These are phyloP conservation scores for Drosophila neotestacea DNA, from an alignment of 2,888 invertebrate species.

Conservation along the genomic window DNA sequence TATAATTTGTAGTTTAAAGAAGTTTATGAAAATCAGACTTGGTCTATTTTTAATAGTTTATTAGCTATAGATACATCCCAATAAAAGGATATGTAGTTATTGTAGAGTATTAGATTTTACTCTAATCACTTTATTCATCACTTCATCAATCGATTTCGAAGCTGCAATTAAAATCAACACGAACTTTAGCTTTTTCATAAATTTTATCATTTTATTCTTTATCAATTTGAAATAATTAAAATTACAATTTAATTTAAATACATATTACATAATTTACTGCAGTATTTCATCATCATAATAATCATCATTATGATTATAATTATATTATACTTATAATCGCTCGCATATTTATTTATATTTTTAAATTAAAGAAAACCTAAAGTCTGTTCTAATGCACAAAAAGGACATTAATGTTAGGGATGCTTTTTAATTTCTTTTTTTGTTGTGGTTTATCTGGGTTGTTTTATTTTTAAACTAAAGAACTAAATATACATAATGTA, in stretches of 20 bases:
- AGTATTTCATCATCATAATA: slow-evolving; percentile 52
- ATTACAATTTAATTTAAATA: slow-evolving; percentile 79
- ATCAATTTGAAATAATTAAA: slow-evolving; percentile 80
- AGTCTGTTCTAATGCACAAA: slow-evolving; percentile 62
- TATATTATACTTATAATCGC: slow-evolving; percentile 27
- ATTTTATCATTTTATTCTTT: slow-evolving; percentile 67
- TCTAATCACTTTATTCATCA: background rate
- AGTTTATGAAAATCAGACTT: too few species aligned
- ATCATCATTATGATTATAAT: slow-evolving; percentile 28
- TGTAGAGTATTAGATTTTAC: too few species aligned
- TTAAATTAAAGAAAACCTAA: slow-evolving; percentile 47
- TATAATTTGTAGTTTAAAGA: too few species aligned
- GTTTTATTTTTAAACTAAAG: slow-evolving; percentile 39
- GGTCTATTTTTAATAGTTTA: too few species aligned
- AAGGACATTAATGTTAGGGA: slow-evolving; percentile 48
- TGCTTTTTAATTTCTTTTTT: slow-evolving; percentile 12
- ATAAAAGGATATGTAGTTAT: too few species aligned
- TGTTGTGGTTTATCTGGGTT: background rate
- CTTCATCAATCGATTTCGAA: background rate
- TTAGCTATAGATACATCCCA: too few species aligned
- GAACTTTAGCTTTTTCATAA: slow-evolving; percentile 27
- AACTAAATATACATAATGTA: slow-evolving; percentile 75
- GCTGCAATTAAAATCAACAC: background rate
- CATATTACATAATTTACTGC: slow-evolving; percentile 74
- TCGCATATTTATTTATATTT: slow-evolving; percentile 28